Evolutionary conservation across 2,888 invertebrate genomes (phyloP), one percentile per base, ranked within the genome.

Genomic region (Rugalucina vietnamica): DNA sequence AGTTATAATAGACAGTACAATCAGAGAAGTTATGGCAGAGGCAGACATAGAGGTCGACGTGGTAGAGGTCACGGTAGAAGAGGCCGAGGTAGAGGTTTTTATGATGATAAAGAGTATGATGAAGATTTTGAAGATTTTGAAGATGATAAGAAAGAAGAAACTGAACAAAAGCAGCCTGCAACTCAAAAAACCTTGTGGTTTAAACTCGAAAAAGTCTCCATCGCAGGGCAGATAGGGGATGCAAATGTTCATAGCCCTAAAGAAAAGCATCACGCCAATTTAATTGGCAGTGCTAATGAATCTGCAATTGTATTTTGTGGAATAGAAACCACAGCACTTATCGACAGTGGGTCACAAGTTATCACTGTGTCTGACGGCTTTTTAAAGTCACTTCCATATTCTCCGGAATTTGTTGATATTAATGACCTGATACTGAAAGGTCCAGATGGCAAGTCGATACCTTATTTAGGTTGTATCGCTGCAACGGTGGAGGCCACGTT

Each of bases 391-490:
- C n/a, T 60, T 10, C n/a, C 27, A n/a, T 8, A n/a, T 60, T 8
- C 27, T n/a, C 27, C 60, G 10, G 60, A 8, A 14, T 8, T 14
- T 60, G 24, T 24, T 8, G 27, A n/a, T 60, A 60, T 60, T 24
- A 5, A 60, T 5, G 27, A 60, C 10, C n/a, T 60, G 27, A 10
- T n/a, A 24, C n/a, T 60, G 27, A 60, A n/a, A 27, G 60, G 60
- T 8, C 24, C 60, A 60, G 60, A 60, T n/a, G 60, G 60, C 27
- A 60, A 60, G n/a, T n/a, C n/a, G n/a, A 60, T 60, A 60, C 60
- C 60, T 14, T 60, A 60, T 24, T 60, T 60, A n/a, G 60, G n/a
- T n/a, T 60, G 27, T 60, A 24, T 60, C n/a, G 60, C 10, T 5
- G 60, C 60, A 27, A 43, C 43, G 18, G 43, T 43, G 8, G 60